phyloP scores from a whole-genome alignment of 2,888 invertebrate species.

The Drosophila rubida region DNA sequence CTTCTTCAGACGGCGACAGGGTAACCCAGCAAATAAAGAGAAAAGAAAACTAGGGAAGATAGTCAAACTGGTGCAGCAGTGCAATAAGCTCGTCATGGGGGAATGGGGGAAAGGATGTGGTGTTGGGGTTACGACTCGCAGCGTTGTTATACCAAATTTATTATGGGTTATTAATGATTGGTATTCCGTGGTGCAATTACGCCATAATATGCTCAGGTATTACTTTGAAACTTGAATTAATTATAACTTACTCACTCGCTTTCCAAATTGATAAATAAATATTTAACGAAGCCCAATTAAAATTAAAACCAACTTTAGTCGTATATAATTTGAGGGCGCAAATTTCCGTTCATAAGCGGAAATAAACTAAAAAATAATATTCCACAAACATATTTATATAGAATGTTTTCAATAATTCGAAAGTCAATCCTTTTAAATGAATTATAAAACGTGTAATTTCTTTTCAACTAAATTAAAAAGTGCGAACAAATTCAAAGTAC shows the following conservation, averaged over 20 bases:
- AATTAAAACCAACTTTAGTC: neutral
- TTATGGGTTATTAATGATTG: constrained; percentile 58
- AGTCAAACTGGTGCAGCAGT: constrained; percentile 68
- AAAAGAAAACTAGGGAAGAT: constrained; percentile 36
- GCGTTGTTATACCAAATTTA: constrained; percentile 7
- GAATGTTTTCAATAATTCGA: too few relatives aligned
- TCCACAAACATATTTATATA: too few relatives aligned
- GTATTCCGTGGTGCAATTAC: constrained; percentile 50
- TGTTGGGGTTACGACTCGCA: constrained; percentile 1
- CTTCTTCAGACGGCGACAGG: constrained; percentile 2
- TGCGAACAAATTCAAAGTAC: too few relatives aligned
- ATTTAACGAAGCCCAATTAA: constrained; percentile 18
- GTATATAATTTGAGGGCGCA: neutral
- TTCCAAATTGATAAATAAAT: constrained; percentile 32
- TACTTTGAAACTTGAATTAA: constrained; percentile 13
- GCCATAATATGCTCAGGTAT: constrained; percentile 22
- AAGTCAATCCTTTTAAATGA: too few relatives aligned
- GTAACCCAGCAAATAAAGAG: constrained; percentile 2
- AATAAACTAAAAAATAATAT: too few relatives aligned
- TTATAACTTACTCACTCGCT: neutral
- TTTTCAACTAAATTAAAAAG: too few relatives aligned
- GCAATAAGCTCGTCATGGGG: constrained; percentile 29
- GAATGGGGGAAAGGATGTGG: neutral
- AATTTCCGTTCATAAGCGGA: neutral
- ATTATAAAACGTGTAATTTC: too few relatives aligned